Conservation (phyloP, 2,797 vertebrate genomes). For the Pseudochirops cupreus region DNA sequence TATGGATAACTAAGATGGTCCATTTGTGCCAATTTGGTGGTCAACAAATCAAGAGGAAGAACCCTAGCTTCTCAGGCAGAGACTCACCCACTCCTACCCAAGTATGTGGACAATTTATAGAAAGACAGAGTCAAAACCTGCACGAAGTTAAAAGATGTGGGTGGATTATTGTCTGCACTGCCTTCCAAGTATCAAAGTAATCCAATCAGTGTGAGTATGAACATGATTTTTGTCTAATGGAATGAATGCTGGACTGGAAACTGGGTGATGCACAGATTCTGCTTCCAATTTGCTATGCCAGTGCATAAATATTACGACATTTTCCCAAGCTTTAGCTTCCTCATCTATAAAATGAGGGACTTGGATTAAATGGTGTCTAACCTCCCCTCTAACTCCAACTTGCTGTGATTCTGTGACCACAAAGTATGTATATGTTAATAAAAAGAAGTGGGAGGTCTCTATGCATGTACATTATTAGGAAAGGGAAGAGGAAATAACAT, state of each 20-base stretch:
- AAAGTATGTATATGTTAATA: slow-evolving; percentile 3
- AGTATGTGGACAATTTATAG: background rate
- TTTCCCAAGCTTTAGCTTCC: background rate
- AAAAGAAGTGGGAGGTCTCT: slow-evolving; percentile 40
- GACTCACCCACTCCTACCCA: background rate
- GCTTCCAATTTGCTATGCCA: background rate
- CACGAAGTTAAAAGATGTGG: background rate
- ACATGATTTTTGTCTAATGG: background rate
- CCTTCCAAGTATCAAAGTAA: background rate
- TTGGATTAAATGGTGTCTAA: background rate
- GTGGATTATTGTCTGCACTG: background rate
- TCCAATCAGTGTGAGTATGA: background rate
- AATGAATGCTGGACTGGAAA: background rate
- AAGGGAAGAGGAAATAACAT: background rate
- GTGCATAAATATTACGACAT: background rate
- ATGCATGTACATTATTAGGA: background rate
- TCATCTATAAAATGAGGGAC: background rate
- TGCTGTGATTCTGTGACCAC: background rate
- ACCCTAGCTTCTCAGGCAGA: background rate
- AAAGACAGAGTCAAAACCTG: background rate
- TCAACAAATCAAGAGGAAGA: background rate
- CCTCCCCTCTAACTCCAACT: background rate
- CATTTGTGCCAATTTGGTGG: background rate
- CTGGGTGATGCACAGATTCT: background rate
- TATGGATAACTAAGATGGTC: background rate